Evolutionary conservation across 2,888 invertebrate genomes (phyloP), one percentile per base, ranked within the genome.

Genomic region (Drosophila cognata): DNA sequence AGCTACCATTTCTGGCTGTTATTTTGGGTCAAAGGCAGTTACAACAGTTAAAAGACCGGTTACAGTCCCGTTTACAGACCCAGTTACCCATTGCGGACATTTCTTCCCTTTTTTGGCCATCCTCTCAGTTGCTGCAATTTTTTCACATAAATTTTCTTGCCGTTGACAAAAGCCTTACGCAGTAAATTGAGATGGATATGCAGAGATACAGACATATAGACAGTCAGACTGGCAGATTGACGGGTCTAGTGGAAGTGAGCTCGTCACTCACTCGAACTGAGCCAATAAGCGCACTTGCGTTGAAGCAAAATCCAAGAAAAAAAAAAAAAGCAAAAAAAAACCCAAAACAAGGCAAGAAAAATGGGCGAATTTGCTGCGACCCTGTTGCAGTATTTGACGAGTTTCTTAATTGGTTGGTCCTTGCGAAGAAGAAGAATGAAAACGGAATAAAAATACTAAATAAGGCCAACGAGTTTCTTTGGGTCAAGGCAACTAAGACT

Each of bases 151-250:
- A 86, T 85, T 86, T 86, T 85, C 84, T 84, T 82, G 75, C 71
- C 84, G 84, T 79, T 84, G 87, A 84, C 84, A 84, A 84, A 84
- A 82, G 87, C 81, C 81, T 82, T 75, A 82, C 82, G 81, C 82
- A 79, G 82, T 86, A 85, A 85, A 85, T 86, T 86, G 87, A 85
- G 84, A 86, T 85, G 84, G 84, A 85, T 53, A 35, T 56, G 56
- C 28, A 29, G 28, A 56, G 28, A 28, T 16, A 13, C 55, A 36
- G 36, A 55, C 55, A 28, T 10, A 55, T 50, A 48, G 31, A 56
- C 55, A 61, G 36, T 38, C 58, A 52, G 65, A 60, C 62, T 53
- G 52, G 7, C 61, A 57, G 68, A 60, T 38, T 72, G 67, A 62
- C 51, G 31, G 51, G 46, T 10, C 59, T 53, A 29, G 21, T 58